These are phyloP conservation scores for Scolopax mira DNA, from an alignment of 2,113 vertebrate genomes.

Conservation along the genomic window DNA sequence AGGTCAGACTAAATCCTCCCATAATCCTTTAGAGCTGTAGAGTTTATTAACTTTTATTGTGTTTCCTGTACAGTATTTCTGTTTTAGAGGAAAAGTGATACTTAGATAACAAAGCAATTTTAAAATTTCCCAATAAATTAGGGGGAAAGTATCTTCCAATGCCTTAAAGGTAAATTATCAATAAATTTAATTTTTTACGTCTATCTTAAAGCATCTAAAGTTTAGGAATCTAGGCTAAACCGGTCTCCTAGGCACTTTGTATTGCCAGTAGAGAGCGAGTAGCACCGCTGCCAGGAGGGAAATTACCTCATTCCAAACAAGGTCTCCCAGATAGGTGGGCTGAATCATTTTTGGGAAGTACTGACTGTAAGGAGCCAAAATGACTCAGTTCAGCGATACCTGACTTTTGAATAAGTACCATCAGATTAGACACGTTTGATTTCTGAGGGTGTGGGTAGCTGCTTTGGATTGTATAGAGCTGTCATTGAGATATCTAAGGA, in stretches of 20 bases:
- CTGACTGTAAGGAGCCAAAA: not conserved
- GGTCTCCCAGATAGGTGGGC: not conserved
- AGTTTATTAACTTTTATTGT: not conserved
- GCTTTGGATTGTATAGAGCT: not conserved
- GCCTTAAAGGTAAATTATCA: not conserved
- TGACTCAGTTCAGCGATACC: not conserved
- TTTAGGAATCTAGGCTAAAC: slow-evolving; percentile 15
- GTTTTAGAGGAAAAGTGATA: not conserved
- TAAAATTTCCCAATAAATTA: not conserved
- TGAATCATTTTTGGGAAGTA: not conserved
- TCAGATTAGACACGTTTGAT: not conserved
- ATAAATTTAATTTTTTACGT: not conserved
- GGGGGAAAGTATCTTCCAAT: not conserved
- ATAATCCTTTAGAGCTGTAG: not conserved
- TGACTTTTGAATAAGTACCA: not conserved
- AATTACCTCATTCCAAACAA: not conserved
- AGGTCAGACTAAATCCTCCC: not conserved
- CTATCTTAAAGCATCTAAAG: not conserved
- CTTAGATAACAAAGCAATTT: not conserved
- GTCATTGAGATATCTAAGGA: not conserved
- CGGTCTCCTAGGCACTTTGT: not conserved
- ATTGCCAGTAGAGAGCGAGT: not conserved
- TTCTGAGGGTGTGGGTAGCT: not conserved
- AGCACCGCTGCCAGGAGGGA: not conserved
- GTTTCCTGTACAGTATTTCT: not conserved